Conservation (phyloP, 2,888 invertebrate genomes). For the Trichogramma dendrolimi region DNA sequence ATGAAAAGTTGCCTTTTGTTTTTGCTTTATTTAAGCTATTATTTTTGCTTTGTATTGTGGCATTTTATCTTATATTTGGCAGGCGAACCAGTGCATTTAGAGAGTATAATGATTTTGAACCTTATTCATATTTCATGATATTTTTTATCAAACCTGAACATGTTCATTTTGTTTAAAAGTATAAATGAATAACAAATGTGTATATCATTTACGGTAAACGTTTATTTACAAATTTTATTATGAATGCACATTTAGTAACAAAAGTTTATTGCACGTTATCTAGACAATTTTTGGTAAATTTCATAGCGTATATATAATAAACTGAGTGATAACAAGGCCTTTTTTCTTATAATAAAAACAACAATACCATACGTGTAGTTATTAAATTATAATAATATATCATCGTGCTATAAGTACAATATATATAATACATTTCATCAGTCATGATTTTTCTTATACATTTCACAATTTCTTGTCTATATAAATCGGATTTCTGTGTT, state of each 20-base stretch:
- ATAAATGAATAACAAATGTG: too few relatives aligned
- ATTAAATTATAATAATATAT: conserved; percentile 29
- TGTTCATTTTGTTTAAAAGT: background rate
- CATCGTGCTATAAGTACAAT: conserved; percentile 34
- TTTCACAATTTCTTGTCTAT: conserved; percentile 21
- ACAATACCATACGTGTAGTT: conserved; percentile 32
- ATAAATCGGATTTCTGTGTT: conserved; percentile 15
- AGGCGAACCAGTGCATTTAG: background rate
- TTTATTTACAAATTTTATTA: conserved; percentile 50
- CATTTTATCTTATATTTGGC: too few relatives aligned
- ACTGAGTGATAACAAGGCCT: conserved; percentile 40
- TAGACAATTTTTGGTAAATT: conserved; percentile 42
- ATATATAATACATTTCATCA: conserved; percentile 29
- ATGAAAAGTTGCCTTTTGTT: too few relatives aligned
- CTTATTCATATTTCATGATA: background rate
- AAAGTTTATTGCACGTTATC: conserved; percentile 47
- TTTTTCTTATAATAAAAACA: conserved; percentile 38
- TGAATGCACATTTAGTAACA: conserved; percentile 46
- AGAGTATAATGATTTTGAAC: background rate
- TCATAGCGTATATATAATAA: conserved; percentile 33
- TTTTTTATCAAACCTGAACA: background rate
- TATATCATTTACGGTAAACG: background rate
- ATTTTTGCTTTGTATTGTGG: too few relatives aligned
- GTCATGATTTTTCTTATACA: conserved; percentile 36
- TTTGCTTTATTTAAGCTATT: too few relatives aligned